Percentiles rank a stretch among this genome's conserved stretches.
phyloP scores from a whole-genome alignment of 2,888 invertebrate species.

The Dryococelus australis region DNA sequence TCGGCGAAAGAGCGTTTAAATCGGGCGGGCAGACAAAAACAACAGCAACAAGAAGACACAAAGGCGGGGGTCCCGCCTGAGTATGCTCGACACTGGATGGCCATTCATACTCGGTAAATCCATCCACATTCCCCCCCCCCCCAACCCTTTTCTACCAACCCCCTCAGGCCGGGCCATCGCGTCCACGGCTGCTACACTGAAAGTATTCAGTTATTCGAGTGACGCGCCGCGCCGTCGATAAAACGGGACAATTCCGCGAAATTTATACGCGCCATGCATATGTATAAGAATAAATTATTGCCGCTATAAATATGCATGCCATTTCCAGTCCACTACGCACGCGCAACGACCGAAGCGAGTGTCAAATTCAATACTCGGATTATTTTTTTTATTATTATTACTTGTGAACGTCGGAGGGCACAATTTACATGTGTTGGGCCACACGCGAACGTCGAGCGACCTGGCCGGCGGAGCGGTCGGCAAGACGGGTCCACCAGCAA shows the following conservation, averaged over 20 bases:
- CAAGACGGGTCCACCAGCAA: no score
- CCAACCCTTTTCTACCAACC: not conserved
- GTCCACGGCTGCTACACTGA: not conserved
- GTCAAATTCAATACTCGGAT: not conserved
- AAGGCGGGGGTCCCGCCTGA: no score
- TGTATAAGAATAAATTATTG: constrained; percentile 16
- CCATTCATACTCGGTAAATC: not conserved
- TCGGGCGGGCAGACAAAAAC: no score
- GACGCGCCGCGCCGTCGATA: constrained; percentile 1
- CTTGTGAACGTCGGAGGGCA: not conserved
- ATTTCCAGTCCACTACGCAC: not conserved
- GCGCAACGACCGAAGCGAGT: not conserved
- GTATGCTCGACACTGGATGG: not conserved
- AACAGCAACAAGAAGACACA: no score
- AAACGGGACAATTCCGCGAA: not conserved
- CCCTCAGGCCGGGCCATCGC: not conserved
- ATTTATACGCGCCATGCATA: not conserved
- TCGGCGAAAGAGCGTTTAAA: no score
- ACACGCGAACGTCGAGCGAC: no score
- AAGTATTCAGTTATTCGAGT: constrained; percentile 1
- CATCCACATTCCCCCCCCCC: not conserved
- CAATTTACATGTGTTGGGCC: not conserved
- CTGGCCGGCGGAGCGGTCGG: no score
- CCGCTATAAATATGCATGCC: not conserved
- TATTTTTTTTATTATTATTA: not conserved